phyloP scores from a whole-genome alignment of 1,140 invertebrate species.

The Heliconius himera region DNA sequence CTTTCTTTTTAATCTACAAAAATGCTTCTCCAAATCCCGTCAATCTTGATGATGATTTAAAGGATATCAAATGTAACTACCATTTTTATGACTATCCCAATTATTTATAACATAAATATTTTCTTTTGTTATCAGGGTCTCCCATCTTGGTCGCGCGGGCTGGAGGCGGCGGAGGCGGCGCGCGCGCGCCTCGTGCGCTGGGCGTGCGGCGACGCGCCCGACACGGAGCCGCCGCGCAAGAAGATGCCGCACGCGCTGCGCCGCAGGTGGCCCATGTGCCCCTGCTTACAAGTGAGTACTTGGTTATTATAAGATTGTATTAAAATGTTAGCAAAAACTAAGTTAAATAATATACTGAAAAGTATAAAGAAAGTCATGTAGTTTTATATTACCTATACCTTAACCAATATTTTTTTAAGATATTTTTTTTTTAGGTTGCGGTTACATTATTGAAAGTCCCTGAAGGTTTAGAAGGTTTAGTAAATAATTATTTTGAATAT shows the following conservation, averaged over 20 bases:
- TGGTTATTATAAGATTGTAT: not conserved
- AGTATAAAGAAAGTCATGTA: too few relatives aligned
- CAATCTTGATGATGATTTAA: too few relatives aligned
- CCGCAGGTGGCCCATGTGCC: conserved; percentile 71
- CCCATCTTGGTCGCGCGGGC: conserved; percentile 73
- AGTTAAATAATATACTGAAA: too few relatives aligned
- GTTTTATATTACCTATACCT: too few relatives aligned
- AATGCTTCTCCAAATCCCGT: too few relatives aligned
- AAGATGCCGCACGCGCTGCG: conserved; percentile 75
- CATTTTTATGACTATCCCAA: not conserved
- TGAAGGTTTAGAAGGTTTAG: too few relatives aligned
- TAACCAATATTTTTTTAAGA: too few relatives aligned
- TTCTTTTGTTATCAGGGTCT: conserved; percentile 54
- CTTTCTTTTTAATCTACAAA: too few relatives aligned
- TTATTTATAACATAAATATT: not conserved
- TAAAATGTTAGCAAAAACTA: not conserved
- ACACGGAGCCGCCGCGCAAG: conserved; percentile 65
- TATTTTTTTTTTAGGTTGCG: too few relatives aligned
- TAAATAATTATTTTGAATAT: too few relatives aligned
- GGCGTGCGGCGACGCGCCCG: conserved; percentile 68
- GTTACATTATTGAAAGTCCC: too few relatives aligned
- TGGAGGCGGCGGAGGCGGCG: conserved; percentile 76
- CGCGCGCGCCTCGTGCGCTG: conserved; percentile 74
- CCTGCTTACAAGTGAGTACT: conserved; percentile 59
- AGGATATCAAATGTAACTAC: not conserved